Conservation (phyloP, 2,113 vertebrate genomes). For the Melanotaenia duboulayi region DNA sequence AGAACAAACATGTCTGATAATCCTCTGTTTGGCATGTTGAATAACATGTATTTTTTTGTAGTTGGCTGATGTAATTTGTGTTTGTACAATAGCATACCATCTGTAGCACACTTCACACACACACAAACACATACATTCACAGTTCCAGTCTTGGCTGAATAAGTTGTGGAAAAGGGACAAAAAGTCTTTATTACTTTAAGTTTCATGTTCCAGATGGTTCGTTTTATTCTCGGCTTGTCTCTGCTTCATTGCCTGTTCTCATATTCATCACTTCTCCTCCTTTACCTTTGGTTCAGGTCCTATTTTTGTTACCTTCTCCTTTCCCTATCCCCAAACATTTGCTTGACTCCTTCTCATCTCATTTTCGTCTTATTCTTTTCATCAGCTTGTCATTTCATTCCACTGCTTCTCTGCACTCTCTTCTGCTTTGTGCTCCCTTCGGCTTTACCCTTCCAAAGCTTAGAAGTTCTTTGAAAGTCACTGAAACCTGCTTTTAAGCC, state of each 20-base stretch:
- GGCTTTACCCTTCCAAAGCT: constrained; percentile 24
- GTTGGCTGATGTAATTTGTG: constrained; percentile 36
- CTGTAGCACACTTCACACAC: constrained; percentile 8
- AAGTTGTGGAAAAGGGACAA: constrained; percentile 32
- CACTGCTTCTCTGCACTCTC: background rate
- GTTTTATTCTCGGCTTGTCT: constrained; percentile 45
- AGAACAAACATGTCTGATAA: constrained; percentile 2
- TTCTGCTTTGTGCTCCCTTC: background rate
- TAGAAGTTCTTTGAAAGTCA: constrained; percentile 30
- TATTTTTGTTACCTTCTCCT: background rate
- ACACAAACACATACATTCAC: constrained; percentile 16
- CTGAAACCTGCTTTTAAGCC: constrained; percentile 22
- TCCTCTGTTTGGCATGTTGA: constrained; percentile 33
- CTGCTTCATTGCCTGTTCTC: constrained; percentile 21
- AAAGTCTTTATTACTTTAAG: constrained; percentile 36
- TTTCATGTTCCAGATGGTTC: constrained; percentile 63
- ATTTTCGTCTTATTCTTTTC: constrained; percentile 28
- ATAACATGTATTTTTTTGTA: constrained; percentile 6
- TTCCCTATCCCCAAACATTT: constrained; percentile 18
- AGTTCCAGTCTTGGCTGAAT: constrained; percentile 50
- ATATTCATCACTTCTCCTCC: background rate
- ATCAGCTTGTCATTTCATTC: constrained; percentile 43
- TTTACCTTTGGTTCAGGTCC: background rate
- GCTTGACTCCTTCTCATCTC: constrained; percentile 9
- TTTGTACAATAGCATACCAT: constrained; percentile 36